Evolutionary conservation across 37 sponge, comb jelly and placozoan genomes (phyloP).

Genomic region (Beroe ovata): DNA sequence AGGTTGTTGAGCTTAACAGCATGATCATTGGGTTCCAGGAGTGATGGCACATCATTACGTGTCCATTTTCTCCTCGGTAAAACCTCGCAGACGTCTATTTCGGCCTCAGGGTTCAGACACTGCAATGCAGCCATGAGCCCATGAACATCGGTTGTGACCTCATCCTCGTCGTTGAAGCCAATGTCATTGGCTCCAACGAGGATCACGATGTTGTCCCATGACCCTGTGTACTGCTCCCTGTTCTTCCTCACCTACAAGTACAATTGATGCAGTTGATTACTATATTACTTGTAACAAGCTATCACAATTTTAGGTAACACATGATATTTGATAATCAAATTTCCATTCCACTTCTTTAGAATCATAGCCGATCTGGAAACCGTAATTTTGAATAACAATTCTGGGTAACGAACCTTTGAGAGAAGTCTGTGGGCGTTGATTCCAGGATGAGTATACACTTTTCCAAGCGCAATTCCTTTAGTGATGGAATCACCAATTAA

Average conservation of each 20-base stretch:
- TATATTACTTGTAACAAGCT: no score
- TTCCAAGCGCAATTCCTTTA: not conserved
- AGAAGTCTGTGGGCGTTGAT: not conserved
- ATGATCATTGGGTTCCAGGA: not conserved
- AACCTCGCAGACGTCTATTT: not conserved
- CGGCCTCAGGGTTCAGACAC: not conserved
- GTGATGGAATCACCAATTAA: not conserved
- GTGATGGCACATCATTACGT: not conserved
- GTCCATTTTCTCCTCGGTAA: not conserved
- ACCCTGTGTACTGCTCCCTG: not conserved
- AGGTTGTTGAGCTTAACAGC: not conserved
- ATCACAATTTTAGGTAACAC: no score
- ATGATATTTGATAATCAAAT: no score
- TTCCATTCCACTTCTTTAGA: no score
- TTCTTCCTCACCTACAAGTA: not conserved
- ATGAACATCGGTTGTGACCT: not conserved
- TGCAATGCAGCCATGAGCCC: not conserved
- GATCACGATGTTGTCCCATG: not conserved
- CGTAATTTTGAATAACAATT: no score
- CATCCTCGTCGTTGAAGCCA: not conserved
- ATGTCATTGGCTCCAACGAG: not conserved
- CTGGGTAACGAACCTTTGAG: no score
- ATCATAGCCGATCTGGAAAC: no score
- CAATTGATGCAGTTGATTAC: no score
- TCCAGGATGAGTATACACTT: not conserved